Conservation (phyloP, 2,113 vertebrate species). For the Nothoprocta perdicaria region DNA sequence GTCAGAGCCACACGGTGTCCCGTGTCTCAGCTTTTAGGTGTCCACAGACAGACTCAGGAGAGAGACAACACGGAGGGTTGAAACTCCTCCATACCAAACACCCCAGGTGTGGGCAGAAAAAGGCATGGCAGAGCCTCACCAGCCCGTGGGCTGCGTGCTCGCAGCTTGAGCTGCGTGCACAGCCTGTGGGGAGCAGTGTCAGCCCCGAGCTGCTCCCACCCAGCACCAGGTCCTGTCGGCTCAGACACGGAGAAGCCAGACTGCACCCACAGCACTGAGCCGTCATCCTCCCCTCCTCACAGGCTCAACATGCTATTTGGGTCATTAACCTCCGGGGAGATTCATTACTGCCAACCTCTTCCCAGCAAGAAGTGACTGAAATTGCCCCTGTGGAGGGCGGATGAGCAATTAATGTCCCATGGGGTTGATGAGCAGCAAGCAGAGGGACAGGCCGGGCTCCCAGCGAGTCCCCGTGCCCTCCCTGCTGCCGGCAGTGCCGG, state of each 20-base stretch:
- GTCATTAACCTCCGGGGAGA: background rate
- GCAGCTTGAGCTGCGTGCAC: no score
- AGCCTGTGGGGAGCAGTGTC: background rate
- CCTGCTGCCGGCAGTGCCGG: no score
- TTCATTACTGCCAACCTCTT: background rate
- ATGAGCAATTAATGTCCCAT: no score
- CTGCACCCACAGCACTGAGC: background rate
- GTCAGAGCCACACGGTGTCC: no score
- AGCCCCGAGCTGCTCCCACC: background rate
- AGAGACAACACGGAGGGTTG: no score
- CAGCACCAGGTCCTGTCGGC: rapidly evolving
- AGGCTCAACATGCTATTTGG: background rate
- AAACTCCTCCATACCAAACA: background rate
- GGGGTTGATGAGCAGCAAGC: no score
- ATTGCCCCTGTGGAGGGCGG: no score
- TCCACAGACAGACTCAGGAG: background rate
- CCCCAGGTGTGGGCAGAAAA: slow-evolving; percentile 29
- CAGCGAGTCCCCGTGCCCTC: no score
- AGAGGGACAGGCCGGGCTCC: no score
- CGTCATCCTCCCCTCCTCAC: background rate
- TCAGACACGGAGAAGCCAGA: background rate
- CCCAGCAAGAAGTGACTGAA: background rate
- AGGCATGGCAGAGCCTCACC: background rate
- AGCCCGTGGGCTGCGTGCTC: no score
- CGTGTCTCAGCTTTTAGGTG: background rate